Evolutionary conservation across 2,797 vertebrate species (phyloP).

Genomic region (Xenopus petersii): DNA sequence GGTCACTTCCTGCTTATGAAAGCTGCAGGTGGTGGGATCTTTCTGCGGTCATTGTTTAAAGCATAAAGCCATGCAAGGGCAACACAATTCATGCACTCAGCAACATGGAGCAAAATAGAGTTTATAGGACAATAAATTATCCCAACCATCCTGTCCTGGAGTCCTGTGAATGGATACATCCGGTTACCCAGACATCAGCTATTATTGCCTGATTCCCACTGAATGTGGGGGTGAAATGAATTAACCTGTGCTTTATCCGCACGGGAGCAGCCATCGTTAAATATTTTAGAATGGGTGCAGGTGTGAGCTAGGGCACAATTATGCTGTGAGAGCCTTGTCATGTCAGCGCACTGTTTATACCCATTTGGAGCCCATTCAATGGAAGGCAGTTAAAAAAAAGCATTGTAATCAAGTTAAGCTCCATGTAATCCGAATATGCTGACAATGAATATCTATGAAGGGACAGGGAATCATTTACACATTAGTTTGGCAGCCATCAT

Average conservation of each 20-base stretch:
- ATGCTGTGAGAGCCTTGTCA: constrained; percentile 3
- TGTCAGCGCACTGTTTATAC: neutral
- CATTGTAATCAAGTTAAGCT: neutral
- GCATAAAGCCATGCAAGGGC: constrained; percentile 45
- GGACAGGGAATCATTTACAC: neutral
- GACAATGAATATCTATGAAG: neutral
- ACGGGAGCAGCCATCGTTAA: constrained; percentile 39
- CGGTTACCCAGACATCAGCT: constrained; percentile 54
- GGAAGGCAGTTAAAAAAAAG: neutral
- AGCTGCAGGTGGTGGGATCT: constrained; percentile 42
- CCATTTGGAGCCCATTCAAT: neutral
- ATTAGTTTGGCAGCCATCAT: neutral
- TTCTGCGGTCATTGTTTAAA: constrained; percentile 20
- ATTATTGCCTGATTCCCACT: constrained; percentile 60
- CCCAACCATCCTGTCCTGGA: constrained; percentile 46
- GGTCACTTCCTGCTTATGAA: constrained; percentile 24
- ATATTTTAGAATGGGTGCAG: constrained; percentile 31
- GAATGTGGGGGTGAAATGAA: constrained; percentile 61
- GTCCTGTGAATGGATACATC: constrained; percentile 54
- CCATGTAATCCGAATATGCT: neutral
- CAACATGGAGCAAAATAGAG: constrained; percentile 45
- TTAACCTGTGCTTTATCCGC: constrained; percentile 56
- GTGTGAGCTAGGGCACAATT: constrained; percentile 24
- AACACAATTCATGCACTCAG: constrained; percentile 31
- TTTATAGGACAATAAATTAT: constrained; percentile 61